phyloP scores from a whole-genome alignment of 2,113 vertebrate species.

The Psittacula cyanocephala region DNA sequence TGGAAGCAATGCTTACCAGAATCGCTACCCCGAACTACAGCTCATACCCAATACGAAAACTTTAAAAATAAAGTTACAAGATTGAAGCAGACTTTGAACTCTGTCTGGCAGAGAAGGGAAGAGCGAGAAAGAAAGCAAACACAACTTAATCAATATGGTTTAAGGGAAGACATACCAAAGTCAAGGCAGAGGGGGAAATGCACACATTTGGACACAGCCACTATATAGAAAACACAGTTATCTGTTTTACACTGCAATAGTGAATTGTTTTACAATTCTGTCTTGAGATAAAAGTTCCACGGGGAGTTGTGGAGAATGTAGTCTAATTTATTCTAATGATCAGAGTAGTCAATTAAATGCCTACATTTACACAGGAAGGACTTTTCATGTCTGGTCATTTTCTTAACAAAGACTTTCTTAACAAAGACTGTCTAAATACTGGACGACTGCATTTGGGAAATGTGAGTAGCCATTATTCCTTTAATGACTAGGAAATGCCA shows the following conservation, averaged over 20 bases:
- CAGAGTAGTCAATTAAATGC: slow-evolving; percentile 54
- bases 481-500: slow-evolving; percentile 17
- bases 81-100: neutral
- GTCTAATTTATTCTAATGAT: slow-evolving; percentile 68
- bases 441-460: slow-evolving; percentile 15
- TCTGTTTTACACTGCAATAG: neutral
- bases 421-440: slow-evolving; percentile 34
- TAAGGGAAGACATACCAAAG: neutral
- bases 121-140: neutral
- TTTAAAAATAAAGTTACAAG: neutral
- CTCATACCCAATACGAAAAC: neutral
- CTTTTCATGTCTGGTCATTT: slow-evolving; percentile 58
- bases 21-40: neutral
- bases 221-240: neutral
- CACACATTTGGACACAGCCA: neutral
- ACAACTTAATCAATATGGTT: neutral
- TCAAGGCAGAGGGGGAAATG: neutral
- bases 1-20: neutral
- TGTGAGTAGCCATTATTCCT: neutral
- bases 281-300: slow-evolving; percentile 53
- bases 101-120: neutral
- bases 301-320: slow-evolving; percentile 46
- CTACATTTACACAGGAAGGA: slow-evolving; percentile 20
- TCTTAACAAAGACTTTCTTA: slow-evolving; percentile 46
- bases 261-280: slow-evolving; percentile 40